Evolutionary conservation across 2,113 vertebrate species (phyloP), one percentile per base, ranked within the genome.

Genomic region (Solenodon paradoxus): DNA sequence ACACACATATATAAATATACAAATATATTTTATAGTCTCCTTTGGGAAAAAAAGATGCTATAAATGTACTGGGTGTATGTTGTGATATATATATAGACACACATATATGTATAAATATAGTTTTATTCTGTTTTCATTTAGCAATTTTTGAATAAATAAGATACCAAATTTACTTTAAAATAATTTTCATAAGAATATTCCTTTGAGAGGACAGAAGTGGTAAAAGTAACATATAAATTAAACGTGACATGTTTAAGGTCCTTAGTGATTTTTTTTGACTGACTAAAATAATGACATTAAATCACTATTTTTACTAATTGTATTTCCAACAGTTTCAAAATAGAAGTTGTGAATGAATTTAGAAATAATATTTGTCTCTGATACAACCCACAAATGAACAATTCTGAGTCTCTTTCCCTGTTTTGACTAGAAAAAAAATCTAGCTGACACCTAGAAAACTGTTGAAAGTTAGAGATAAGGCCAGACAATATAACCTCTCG

Each of bases 91-190:
- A 9, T n/a, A n/a, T n/a, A n/a, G n/a, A n/a, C n/a, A n/a, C n/a
- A n/a, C n/a, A n/a, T n/a, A n/a, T n/a, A n/a, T 55, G 10, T 0
- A 3, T 69, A 13, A 55, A 22, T 40, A 92, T 83, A n/a, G 80
- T 92, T 96, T 92, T 0, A 0, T 15, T 49, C 38, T 89, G 3
- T 7, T 92, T 42, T 96, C 63, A 96, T 94, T 96, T 35, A 77
- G 16, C 51, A 15, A 87, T 97, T 85, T 92, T 57, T 93, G 79
- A 96, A 82, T 11, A 5, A 92, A 63, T 90, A 82, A 94, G 95
- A 90, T 0, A 90, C 28, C 15, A 16, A 3, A 82, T 28, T 90
- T 71, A 66, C 94, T 83, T 95, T 95, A 40, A 71, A 75, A 61
- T 66, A n/a, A 68, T 59, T 28, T 66, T 61, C 95, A 77, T 28